Percentiles rank a stretch among this genome's conserved stretches.
phyloP scores from a whole-genome alignment of 2,113 vertebrate species.

The Myotis lucifugus region DNA sequence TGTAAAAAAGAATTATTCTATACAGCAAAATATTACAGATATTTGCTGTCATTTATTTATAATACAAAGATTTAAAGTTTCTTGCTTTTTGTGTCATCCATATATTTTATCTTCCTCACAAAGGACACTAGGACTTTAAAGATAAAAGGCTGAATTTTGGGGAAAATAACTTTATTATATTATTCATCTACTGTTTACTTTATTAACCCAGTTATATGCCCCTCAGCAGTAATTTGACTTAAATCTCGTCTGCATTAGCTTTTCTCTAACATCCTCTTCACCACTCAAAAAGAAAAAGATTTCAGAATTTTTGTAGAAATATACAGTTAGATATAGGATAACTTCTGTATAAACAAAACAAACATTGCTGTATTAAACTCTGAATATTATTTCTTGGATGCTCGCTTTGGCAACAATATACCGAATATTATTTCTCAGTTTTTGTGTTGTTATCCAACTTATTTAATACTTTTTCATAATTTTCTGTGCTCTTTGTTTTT shows the following conservation, averaged over 20 bases:
- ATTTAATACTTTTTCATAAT: background rate
- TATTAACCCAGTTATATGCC: background rate
- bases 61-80: slow-evolving; percentile 20
- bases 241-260: slow-evolving; percentile 26
- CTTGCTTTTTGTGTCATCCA: background rate
- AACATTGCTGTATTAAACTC: background rate
- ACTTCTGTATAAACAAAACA: slow-evolving; percentile 13
- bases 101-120: slow-evolving; percentile 45
- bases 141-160: background rate
- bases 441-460: background rate
- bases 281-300: background rate
- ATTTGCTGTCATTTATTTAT: slow-evolving; percentile 6
- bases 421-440: background rate
- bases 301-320: slow-evolving; percentile 3
- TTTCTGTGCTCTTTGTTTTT: background rate
- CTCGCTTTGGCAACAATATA: background rate
- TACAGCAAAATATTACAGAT: background rate
- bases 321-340: background rate
- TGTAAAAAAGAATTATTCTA: slow-evolving; percentile 8
- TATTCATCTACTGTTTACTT: background rate
- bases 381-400: background rate
- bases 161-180: background rate
- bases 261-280: background rate
- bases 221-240: slow-evolving; percentile 9
- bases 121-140: background rate